Conservation (phyloP, 1,140 invertebrate species). For the Drosophila tropicalis region DNA sequence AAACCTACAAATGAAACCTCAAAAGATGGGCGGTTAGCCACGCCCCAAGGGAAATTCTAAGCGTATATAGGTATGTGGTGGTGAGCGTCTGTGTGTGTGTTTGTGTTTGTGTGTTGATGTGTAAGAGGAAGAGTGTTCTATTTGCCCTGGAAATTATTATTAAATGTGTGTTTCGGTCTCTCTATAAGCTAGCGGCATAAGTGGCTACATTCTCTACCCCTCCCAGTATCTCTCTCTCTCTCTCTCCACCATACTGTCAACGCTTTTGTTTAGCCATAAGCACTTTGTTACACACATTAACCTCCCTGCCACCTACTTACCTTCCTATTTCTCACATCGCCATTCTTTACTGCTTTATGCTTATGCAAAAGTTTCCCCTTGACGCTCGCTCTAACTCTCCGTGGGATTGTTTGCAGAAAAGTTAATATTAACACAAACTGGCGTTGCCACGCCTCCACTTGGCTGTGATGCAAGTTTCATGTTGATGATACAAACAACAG, state of each 20-base stretch:
- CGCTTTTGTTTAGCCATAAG: constrained; percentile 19
- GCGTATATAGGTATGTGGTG: neutral
- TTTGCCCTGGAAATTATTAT: constrained; percentile 69
- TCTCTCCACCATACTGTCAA: constrained; percentile 27
- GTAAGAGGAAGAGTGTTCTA: constrained; percentile 35
- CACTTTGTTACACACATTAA: constrained; percentile 30
- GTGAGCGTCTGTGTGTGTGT: constrained; percentile 15
- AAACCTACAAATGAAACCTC: constrained; percentile 58
- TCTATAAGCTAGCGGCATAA: constrained; percentile 44
- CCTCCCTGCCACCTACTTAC: neutral
- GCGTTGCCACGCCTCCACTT: neutral
- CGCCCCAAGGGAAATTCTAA: constrained; percentile 13
- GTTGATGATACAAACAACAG: constrained; percentile 28
- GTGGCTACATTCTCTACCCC: constrained; percentile 43
- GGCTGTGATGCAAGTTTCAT: constrained; percentile 17
- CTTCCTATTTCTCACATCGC: neutral
- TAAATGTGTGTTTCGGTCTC: constrained; percentile 48
- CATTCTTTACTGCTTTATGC: neutral
- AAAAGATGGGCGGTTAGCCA: constrained; percentile 22
- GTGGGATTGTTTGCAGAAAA: constrained; percentile 37
- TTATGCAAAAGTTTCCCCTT: constrained; percentile 52
- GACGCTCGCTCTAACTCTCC: neutral
- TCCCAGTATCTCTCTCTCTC: neutral
- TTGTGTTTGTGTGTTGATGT: constrained; percentile 22
- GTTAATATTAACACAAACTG: constrained; percentile 31